Evolutionary conservation across 2,113 vertebrate species (phyloP).

Genomic region (Lathamus discolor): DNA sequence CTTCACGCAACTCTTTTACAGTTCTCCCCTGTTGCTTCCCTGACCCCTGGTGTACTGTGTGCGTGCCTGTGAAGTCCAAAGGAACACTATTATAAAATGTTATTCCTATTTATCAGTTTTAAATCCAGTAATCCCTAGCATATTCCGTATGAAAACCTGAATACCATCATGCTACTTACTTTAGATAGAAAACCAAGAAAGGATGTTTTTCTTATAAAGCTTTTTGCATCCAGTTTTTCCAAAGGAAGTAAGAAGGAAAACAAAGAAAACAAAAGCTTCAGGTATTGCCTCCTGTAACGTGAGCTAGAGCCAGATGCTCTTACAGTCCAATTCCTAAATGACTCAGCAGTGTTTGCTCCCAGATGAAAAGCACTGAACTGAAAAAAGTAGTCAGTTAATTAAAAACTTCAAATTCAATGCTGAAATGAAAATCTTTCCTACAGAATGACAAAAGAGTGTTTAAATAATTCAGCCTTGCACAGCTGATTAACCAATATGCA

Average conservation of each 20-base stretch:
- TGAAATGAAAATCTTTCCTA: slow-evolving; percentile 72
- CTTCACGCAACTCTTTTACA: neutral
- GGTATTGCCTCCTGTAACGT: neutral
- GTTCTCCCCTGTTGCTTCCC: neutral
- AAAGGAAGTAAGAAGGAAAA: slow-evolving; percentile 13
- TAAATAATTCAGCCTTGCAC: slow-evolving; percentile 72
- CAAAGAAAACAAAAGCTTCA: slow-evolving; percentile 46
- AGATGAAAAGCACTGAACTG: slow-evolving; percentile 70
- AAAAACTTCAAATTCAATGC: slow-evolving; percentile 75
- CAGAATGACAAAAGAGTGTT: slow-evolving; percentile 66
- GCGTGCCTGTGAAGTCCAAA: neutral
- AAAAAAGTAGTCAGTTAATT: slow-evolving; percentile 76
- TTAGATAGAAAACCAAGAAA: neutral
- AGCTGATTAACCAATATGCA: slow-evolving; percentile 67
- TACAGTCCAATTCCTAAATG: slow-evolving; percentile 32
- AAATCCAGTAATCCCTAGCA: neutral
- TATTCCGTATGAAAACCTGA: neutral
- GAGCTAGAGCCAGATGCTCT: slow-evolving; percentile 22
- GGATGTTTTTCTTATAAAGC: neutral
- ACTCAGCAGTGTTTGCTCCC: slow-evolving; percentile 41
- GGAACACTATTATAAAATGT: neutral
- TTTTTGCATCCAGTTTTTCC: neutral
- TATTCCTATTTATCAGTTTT: neutral
- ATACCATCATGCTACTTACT: neutral
- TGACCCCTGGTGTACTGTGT: fast-evolving